Conservation (phyloP, 2,113 vertebrate species). For the Leptobrachium leishanense region DNA sequence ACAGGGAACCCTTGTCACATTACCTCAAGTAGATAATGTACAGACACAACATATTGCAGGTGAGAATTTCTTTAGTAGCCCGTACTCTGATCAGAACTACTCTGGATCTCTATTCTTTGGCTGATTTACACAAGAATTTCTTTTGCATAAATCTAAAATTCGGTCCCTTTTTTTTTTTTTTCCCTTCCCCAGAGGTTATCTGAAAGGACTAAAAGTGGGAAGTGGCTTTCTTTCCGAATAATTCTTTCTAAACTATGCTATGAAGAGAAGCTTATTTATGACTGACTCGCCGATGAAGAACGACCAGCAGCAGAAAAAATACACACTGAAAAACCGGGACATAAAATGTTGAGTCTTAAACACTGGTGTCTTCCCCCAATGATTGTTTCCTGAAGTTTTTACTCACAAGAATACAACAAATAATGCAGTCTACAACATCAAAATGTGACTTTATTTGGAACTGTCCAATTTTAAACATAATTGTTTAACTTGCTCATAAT, state of each 20-base stretch:
- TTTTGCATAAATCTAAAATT: too few species aligned
- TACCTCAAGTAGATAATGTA: constrained; percentile 80
- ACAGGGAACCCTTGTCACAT: constrained; percentile 78
- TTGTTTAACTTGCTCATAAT: constrained; percentile 68
- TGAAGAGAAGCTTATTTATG: neutral
- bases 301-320: constrained; percentile 62
- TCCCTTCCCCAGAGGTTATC: constrained; percentile 49
- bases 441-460: constrained; percentile 42
- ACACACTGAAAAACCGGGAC: constrained; percentile 65
- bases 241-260: constrained; percentile 55
- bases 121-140: too few species aligned
- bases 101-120: too few species aligned
- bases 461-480: constrained; percentile 64
- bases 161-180: neutral
- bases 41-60: constrained; percentile 84
- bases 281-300: neutral
- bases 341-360: constrained; percentile 66
- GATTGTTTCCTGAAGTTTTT: constrained; percentile 65
- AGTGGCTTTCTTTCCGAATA: constrained; percentile 62
- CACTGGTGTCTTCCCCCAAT: constrained; percentile 63
- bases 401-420: constrained; percentile 45
- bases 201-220: constrained; percentile 69
- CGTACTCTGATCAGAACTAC: too few species aligned
- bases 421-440: constrained; percentile 51
- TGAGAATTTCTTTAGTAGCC: constrained; percentile 48